Evolutionary conservation across 2,888 invertebrate species (phyloP), one percentile per base, ranked within the genome.

Genomic region (Atrina japonica): DNA sequence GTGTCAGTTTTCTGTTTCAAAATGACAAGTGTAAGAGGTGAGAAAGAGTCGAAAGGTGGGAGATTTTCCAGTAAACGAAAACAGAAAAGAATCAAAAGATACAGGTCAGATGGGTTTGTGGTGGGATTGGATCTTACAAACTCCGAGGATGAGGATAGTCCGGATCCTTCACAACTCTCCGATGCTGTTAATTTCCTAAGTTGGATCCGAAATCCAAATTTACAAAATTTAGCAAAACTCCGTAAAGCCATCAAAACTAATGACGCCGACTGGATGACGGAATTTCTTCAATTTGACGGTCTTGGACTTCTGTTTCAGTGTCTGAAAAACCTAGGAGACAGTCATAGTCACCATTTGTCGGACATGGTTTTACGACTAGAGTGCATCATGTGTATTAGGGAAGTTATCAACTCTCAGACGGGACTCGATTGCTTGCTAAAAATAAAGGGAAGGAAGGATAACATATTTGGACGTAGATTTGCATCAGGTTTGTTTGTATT

Each of bases 381-480:
- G 72, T 91, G 91, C 76, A 89, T 91, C 11, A 86, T 86, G 64
- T 91, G 92, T 78, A 83, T 92, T 50, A 81, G 91, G 47, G 90
- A 91, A 35, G 91, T 92, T 41, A 89, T 91, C 78, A 92, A 92
- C 80, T 91, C 91, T 1, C 86, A 88, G 69, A 86, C 88, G 7
- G 92, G 92, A 7, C 84, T 92, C 43, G 88, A 91, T 61, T 90
- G 90, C 84, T 87, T 92, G 14, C 76, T 87, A 49, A 74, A 75
- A 45, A 79, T 82, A 18, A 85, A 83, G 63, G 85, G 82, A 52
- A 77, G 80, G 61, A 83, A 80, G 30, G 85, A 83, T 47, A 86
- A 87, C 53, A 77, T 87, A 49, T 87, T 87, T 69, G 87, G 87
- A 2, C 73, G 84, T 35, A 70, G 87, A 53, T 85, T 86, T 72